Conservation (phyloP, 1,140 invertebrate species). For the Drosophila insularis region DNA sequence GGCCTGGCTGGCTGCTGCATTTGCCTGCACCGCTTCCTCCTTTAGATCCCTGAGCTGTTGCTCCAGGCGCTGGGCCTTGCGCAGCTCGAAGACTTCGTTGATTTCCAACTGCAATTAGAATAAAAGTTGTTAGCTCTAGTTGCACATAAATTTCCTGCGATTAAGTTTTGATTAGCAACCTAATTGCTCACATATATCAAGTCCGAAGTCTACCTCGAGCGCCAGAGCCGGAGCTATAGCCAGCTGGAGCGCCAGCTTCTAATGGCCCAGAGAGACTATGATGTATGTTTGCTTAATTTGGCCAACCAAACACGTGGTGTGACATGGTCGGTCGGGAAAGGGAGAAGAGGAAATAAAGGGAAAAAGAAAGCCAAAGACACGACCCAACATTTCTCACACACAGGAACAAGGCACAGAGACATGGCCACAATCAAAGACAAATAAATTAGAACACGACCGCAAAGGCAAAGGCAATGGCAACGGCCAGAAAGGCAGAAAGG, state of each 20-base stretch:
- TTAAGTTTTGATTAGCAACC: slow-evolving; percentile 69
- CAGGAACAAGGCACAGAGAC: slow-evolving; percentile 40
- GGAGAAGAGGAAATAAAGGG: background rate
- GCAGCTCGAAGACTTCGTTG: slow-evolving; percentile 80
- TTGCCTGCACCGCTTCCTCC: slow-evolving; percentile 29
- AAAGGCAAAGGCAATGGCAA: slow-evolving; percentile 32
- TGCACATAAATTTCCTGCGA: slow-evolving; percentile 57
- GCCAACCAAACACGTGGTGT: slow-evolving; percentile 24
- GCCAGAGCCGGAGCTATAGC: slow-evolving; percentile 30
- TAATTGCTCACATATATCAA: slow-evolving; percentile 74
- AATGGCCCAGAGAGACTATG: slow-evolving; percentile 60
- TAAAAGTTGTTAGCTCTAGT: slow-evolving; percentile 55
- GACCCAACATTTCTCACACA: slow-evolving; percentile 56
- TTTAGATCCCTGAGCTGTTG: slow-evolving; percentile 57
- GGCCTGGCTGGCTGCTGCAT: slow-evolving; percentile 32
- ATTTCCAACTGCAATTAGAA: slow-evolving; percentile 82
- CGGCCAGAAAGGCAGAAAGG: slow-evolving; percentile 31
- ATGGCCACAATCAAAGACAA: slow-evolving; percentile 79
- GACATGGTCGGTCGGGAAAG: background rate
- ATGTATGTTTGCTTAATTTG: slow-evolving; percentile 74
- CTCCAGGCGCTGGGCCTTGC: slow-evolving; percentile 67
- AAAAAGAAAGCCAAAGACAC: slow-evolving; percentile 58
- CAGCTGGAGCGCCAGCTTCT: slow-evolving; percentile 40
- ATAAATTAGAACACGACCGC: slow-evolving; percentile 80
- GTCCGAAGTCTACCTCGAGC: slow-evolving; percentile 46